Evolutionary conservation across 2,797 vertebrate species (phyloP).

Genomic region (Epinephelus malabaricus): DNA sequence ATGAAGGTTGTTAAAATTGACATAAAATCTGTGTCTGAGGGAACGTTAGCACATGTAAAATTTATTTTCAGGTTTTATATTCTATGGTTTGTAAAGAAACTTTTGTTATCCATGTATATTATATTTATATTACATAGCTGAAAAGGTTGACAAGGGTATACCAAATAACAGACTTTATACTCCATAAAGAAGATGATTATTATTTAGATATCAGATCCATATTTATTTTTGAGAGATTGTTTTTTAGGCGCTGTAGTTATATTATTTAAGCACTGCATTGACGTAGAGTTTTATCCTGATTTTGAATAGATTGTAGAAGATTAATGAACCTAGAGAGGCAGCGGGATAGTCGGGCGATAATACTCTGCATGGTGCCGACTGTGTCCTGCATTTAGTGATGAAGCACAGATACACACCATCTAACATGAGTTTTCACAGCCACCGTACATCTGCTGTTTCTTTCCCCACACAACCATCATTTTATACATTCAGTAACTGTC

Average conservation of each 20-base stretch:
- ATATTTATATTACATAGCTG: slow-evolving; percentile 79
- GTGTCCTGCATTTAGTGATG: slow-evolving; percentile 25
- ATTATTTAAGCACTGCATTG: slow-evolving; percentile 59
- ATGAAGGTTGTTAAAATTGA: slow-evolving; percentile 30
- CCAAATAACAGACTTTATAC: slow-evolving; percentile 82
- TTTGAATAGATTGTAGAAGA: slow-evolving; percentile 40
- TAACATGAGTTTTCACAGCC: slow-evolving; percentile 26
- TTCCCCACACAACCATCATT: neutral
- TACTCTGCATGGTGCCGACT: slow-evolving; percentile 16
- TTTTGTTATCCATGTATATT: slow-evolving; percentile 77
- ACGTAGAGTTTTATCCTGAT: slow-evolving; percentile 48
- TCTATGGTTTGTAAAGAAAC: slow-evolving; percentile 74
- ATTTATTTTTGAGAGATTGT: slow-evolving; percentile 83
- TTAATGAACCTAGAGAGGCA: slow-evolving; percentile 25
- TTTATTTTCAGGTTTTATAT: slow-evolving; percentile 74
- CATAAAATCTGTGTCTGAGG: slow-evolving; percentile 36
- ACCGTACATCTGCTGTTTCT: too few relatives aligned
- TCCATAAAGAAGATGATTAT: slow-evolving; percentile 63
- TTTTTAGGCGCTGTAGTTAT: slow-evolving; percentile 69
- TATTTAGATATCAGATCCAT: slow-evolving; percentile 78
- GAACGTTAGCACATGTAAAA: slow-evolving; percentile 33
- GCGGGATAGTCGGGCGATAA: slow-evolving; percentile 11
- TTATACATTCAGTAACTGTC: slow-evolving; percentile 10
- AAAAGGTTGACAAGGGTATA: slow-evolving; percentile 68
- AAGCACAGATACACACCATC: slow-evolving; percentile 48